A percentile compares a stretch with the other conserved stretches of the same genome.
These are phyloP conservation scores for Salvator merianae DNA, from an alignment of 2,113 vertebrate species.

Conservation along the genomic window DNA sequence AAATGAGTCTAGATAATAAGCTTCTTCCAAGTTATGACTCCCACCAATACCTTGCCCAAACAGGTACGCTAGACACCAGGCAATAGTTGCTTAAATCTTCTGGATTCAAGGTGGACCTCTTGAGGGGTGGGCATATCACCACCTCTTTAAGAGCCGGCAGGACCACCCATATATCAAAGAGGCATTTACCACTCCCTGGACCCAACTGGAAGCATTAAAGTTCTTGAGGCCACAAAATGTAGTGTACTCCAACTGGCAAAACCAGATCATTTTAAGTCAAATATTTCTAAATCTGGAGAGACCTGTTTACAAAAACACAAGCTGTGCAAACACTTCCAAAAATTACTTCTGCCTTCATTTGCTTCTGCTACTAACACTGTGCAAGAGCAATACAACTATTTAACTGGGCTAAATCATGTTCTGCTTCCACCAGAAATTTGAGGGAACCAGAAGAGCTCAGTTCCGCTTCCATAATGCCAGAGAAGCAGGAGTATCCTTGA, in stretches of 20 bases:
- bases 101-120: too few relatives aligned
- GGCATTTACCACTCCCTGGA: background rate
- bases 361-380: conserved; percentile 51
- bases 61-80: too few relatives aligned
- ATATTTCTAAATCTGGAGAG: conserved; percentile 73
- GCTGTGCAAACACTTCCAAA: conserved; percentile 67
- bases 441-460: background rate
- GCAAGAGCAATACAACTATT: conserved; percentile 32
- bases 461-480: background rate
- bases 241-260: conserved; percentile 61
- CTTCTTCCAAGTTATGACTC: too few relatives aligned
- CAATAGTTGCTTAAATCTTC: too few relatives aligned
- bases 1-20: too few relatives aligned
- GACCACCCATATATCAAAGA: too few relatives aligned
- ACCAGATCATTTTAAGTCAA: conserved; percentile 53
- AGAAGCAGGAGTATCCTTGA: too few relatives aligned
- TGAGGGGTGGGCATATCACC: too few relatives aligned
- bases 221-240: conserved; percentile 62
- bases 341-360: conserved; percentile 64
- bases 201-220: conserved; percentile 46
- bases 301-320: conserved; percentile 74
- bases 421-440: background rate
- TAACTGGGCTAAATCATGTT: background rate
- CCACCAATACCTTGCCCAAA: too few relatives aligned
- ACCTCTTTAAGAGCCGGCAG: too few relatives aligned